Conservation (phyloP, 2,113 vertebrate genomes). For the Gadus macrocephalus region DNA sequence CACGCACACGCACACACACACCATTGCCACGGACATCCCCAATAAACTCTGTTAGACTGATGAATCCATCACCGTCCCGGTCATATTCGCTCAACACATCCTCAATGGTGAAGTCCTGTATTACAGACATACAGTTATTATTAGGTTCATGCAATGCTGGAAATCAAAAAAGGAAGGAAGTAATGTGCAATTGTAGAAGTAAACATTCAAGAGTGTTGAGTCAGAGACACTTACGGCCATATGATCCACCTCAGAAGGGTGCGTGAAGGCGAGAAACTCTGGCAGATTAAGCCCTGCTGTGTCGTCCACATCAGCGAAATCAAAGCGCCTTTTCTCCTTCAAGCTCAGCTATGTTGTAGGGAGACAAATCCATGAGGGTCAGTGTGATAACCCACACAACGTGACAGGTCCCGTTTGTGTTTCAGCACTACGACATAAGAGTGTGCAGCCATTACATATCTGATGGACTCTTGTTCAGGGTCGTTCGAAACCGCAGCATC, state of each 20-base stretch:
- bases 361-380: slow-evolving; percentile 13
- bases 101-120: slow-evolving; percentile 91
- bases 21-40: slow-evolving; percentile 86
- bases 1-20: too few relatives aligned
- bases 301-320: slow-evolving; percentile 81
- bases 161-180: not conserved
- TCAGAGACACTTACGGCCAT: slow-evolving; percentile 81
- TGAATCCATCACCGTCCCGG: slow-evolving; percentile 84
- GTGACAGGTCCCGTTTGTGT: not conserved
- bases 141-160: too few relatives aligned
- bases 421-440: not conserved
- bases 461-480: slow-evolving; percentile 87
- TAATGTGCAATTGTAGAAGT: not conserved
- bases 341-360: slow-evolving; percentile 77
- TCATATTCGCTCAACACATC: slow-evolving; percentile 93
- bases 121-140: not conserved
- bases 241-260: slow-evolving; percentile 91
- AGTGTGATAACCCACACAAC: not conserved
- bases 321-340: slow-evolving; percentile 90
- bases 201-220: not conserved
- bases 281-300: slow-evolving; percentile 74
- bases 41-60: slow-evolving; percentile 89
- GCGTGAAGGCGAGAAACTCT: slow-evolving; percentile 92
- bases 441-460: slow-evolving; percentile 73
- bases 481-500: slow-evolving; percentile 76